Base-by-base conservation (phyloP, 2,888 invertebrate species). In the Hirtodrosophila confusa region DNA sequence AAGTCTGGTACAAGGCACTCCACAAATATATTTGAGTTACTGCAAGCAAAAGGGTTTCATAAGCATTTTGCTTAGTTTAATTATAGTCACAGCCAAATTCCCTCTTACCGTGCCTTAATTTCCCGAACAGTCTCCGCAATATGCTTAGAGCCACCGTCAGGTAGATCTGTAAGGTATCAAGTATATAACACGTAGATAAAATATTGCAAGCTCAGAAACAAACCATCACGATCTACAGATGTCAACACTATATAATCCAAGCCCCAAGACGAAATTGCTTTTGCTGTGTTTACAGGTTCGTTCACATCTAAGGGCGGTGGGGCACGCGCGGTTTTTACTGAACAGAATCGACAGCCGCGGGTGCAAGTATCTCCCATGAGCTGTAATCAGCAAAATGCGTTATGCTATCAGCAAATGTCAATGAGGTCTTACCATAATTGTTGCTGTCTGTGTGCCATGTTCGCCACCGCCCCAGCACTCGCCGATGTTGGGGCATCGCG, bases 291-390 rank as follows among this genome's bases (percentile, higher is more conserved):
- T 6, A 93, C 90, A 0, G 99, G 99, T 92, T 99, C 99, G 62
- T 94, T 93, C 0, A 96, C 94, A 93, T 99, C 98, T 7, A 97
- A 93, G 0, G 97, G 95, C 1, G 98, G 97, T 0, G 99, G 99
- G 29, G 94, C 93, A 67, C 96, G 94, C 0, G 99, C 95, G 0
- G 99, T 99, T 93, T 99, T 99, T 47, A 99, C 97, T 0, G 99
- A 99, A 92, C 99, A 99, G 92, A 99, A 99, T 88, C 98, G 94
- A 91, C 99, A 99, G 24, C 98, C 99, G 69, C 99, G 93, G 0
- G 99, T 99, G 89, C 99, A 99, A 0, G 98, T 98, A 91, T 99
- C 99, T n/a, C 99, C 99, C 94, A 99, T 95, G 41, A 99, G 92
- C 97, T 97, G 90, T 87, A 89, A 71, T 68, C 58, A 71, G 23